Base-by-base conservation (phyloP, 2,113 vertebrate genomes). In the Collichthys lucidus region DNA sequence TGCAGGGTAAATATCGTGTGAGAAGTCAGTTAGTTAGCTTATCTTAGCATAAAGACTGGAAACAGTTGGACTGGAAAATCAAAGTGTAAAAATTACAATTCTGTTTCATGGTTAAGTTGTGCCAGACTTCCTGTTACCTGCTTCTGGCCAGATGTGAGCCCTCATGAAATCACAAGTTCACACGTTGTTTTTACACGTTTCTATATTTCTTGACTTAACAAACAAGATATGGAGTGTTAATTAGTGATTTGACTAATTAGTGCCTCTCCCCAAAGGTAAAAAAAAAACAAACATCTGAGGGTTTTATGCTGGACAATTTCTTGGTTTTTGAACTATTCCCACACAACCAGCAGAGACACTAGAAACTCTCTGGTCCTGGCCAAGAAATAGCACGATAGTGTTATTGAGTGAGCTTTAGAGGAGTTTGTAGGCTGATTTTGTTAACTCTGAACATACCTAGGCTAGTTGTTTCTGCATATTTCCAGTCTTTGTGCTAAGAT, bases 31-130 rank as follows among this genome's bases (percentile, higher is more conserved):
- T 26, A 35, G 3, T 55, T 40, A 53, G 15, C 19, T 46, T 69
- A 70, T 11, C 31, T 50, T 72, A 59, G 53, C n/a, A 70, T 20
- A 56, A 26, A 59, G 69, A 12, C 17, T 67, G 19, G 4, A 52
- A 66, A 29, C 59, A 29, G 24, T 3, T 46, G 47, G 16, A 1
- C 40, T 72, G 9, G 4, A 46, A 46, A 46, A 46, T 4, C 44
- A 46, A 46, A 14, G 9, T 62, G 19, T n/a, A 62, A 35, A 62
- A 42, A 42, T 11, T 2, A 11, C 10, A 11, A 0, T 40, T 20
- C 35, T 40, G 35, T 40, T 40, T 40, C 9, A 40, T 40, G 35
- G 35, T 40, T 40, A 40, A 40, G 35, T 40, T 40, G 35, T 40
- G 7, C 35, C 35, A 40, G 35, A 40, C 35, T 40, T 40, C 35